A percentile compares a stretch with the other conserved stretches of the same genome.
Evolutionary conservation across 2,888 invertebrate genomes (phyloP).

Genomic region (Frankliniella fusca): DNA sequence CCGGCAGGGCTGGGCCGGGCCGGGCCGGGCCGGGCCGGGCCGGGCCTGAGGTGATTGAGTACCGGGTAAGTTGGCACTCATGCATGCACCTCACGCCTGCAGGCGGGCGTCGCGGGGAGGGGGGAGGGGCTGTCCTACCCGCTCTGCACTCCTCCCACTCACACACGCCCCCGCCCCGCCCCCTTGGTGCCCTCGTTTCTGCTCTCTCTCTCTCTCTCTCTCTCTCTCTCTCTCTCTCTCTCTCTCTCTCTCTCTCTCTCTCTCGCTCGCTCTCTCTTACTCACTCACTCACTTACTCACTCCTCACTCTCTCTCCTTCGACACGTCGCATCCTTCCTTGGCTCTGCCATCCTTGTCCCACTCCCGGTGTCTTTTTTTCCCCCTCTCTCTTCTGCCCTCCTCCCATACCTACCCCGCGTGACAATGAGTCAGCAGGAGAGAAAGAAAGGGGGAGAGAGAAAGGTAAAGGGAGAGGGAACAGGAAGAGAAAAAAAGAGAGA

Average conservation of each 20-base stretch:
- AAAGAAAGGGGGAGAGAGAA: slow-evolving; percentile 28
- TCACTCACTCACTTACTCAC: background rate
- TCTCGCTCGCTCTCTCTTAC: slow-evolving; percentile 23
- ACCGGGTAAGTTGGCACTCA: slow-evolving; percentile 31
- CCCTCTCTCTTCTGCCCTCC: slow-evolving; percentile 27
- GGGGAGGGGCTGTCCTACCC: slow-evolving; percentile 35
- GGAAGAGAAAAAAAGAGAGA: slow-evolving; percentile 28
- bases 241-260: slow-evolving; percentile 28
- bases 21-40: no score
- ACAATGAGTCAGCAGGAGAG: slow-evolving; percentile 31
- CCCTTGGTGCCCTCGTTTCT: slow-evolving; percentile 30
- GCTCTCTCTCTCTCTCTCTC: slow-evolving; percentile 28
- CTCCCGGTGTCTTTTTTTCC: background rate
- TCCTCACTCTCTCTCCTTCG: slow-evolving; percentile 13
- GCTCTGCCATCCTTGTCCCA: background rate
- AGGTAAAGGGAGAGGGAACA: slow-evolving; percentile 19
- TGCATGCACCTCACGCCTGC: slow-evolving; percentile 28
- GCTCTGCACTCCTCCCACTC: slow-evolving; percentile 34
- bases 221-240: slow-evolving; percentile 23
- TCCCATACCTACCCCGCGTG: background rate
- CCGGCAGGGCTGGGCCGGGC: no score
- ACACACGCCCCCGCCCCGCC: slow-evolving; percentile 36
- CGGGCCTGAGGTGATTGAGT: slow-evolving; percentile 28
- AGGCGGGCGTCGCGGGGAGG: slow-evolving; percentile 26
- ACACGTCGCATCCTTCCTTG: background rate